These are phyloP conservation scores for Lordiphosa collinella DNA, from an alignment of 1,140 invertebrate species.

Conservation along the genomic window DNA sequence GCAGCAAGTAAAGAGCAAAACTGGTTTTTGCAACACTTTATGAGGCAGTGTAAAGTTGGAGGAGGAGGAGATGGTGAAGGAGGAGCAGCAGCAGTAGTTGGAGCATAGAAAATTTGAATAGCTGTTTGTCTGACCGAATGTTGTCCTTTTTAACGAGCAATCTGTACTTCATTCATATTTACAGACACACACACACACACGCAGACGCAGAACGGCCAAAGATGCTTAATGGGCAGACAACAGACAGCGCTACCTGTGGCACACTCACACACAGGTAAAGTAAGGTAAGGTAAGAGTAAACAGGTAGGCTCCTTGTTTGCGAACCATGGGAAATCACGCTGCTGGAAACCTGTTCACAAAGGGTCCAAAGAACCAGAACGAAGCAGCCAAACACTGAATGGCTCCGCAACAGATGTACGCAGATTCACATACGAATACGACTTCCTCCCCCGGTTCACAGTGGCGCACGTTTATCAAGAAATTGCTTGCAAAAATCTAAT, in stretches of 20 bases:
- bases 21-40: slow-evolving; percentile 44
- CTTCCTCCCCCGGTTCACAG: slow-evolving; percentile 30
- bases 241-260: slow-evolving; percentile 22
- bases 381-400: slow-evolving; percentile 6
- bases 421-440: slow-evolving; percentile 22
- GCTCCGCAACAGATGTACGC: slow-evolving; percentile 50
- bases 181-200: slow-evolving; percentile 10
- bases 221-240: slow-evolving; percentile 62
- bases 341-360: slow-evolving; percentile 65
- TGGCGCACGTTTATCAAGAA: no score
- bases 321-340: slow-evolving; percentile 68
- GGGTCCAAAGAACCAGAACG: slow-evolving; percentile 40
- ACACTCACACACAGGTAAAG: slow-evolving; percentile 20
- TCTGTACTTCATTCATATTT: slow-evolving; percentile 77
- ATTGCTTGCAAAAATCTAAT: no score
- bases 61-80: neutral
- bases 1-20: slow-evolving; percentile 31
- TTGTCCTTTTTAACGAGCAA: slow-evolving; percentile 54
- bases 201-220: slow-evolving; percentile 21
- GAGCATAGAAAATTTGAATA: slow-evolving; percentile 41
- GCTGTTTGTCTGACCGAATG: slow-evolving; percentile 24
- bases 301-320: slow-evolving; percentile 63
- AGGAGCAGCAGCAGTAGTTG: slow-evolving; percentile 1
- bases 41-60: slow-evolving; percentile 7
- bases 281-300: slow-evolving; percentile 53